Base-by-base conservation (phyloP, 1,140 invertebrate species). In the Scaptomyza graminum region DNA sequence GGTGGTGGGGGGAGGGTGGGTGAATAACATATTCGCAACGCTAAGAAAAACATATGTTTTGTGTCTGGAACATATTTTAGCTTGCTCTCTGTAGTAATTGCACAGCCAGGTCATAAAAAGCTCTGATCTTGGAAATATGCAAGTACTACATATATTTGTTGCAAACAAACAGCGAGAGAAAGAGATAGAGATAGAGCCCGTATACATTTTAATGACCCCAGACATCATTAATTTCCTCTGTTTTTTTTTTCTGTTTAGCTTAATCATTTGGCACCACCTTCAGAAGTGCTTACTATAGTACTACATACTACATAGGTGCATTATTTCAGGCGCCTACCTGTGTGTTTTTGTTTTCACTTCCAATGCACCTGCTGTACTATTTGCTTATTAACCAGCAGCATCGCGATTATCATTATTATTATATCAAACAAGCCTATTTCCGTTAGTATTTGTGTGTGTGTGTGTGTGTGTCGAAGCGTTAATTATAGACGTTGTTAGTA, bases 401-500 rank as follows among this genome's bases (percentile, higher is more conserved):
- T 50, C 25, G 67, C 67, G 63, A 70, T 70, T 64, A 56, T 57
- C 12, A 57, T 22, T 54, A 39, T 57, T 15, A 57, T n/a, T 54
- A 22, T 37, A 57, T 43, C n/a, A 41, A 57, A 44, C 28, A 41
- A 31, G 13, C n/a, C 55, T 44, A 56, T 18, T 56, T 43, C 34
- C 51, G 11, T 18, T 22, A 37, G 5, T 31, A 31, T 31, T 31
- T 22, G 5, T 62, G 25, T 47, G 28, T 31, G 47, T 50, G n/a
- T 50, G 49, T 12, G 2, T 46, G 18, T 61, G n/a, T n/a, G n/a
- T n/a, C n/a, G n/a, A n/a, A 16, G 52, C 43, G 60, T 64, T 64
- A 70, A 70, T 70, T 64, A 70, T 51, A 70, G 46, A 70, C 37
- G 47, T 49, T 69, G 67, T 41, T 55, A 16, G 18, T 68, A 28